These are phyloP conservation scores for Cephalopachus bancanus DNA, from an alignment of 2,797 vertebrate species.

Conservation along the genomic window DNA sequence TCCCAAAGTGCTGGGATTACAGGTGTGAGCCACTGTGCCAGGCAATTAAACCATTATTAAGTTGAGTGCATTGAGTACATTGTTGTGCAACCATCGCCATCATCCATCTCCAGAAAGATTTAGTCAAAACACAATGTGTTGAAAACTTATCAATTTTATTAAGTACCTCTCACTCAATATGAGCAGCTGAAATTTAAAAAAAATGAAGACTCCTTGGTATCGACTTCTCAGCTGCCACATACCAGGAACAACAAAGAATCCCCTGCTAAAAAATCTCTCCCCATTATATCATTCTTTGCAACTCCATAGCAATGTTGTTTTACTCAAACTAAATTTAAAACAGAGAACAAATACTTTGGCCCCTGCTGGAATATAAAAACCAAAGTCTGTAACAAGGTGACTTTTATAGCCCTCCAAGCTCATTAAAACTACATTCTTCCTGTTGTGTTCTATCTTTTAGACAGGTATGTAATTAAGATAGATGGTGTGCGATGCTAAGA, in stretches of 20 bases:
- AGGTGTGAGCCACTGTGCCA: too few relatives aligned
- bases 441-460: slow-evolving; percentile 33
- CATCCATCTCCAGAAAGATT: neutral
- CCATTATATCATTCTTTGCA: neutral
- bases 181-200: neutral
- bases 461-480: slow-evolving; percentile 55
- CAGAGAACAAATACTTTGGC: slow-evolving; percentile 46
- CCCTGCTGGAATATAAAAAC: neutral
- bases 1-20: too few relatives aligned
- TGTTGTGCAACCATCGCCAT: neutral
- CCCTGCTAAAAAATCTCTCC: slow-evolving; percentile 33
- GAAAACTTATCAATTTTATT: neutral
- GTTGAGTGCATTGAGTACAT: neutral
- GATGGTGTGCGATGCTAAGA: neutral
- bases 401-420: slow-evolving; percentile 53
- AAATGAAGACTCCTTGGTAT: neutral
- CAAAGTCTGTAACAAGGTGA: slow-evolving; percentile 43
- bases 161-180: slow-evolving; percentile 5
- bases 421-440: slow-evolving; percentile 45
- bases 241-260: neutral
- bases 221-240: neutral
- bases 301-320: neutral
- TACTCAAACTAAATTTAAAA: slow-evolving; percentile 61
- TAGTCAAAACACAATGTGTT: neutral
- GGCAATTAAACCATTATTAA: neutral